These are phyloP conservation scores for Ctenomys sociabilis DNA, from an alignment of 2,113 vertebrate genomes.

Conservation along the genomic window DNA sequence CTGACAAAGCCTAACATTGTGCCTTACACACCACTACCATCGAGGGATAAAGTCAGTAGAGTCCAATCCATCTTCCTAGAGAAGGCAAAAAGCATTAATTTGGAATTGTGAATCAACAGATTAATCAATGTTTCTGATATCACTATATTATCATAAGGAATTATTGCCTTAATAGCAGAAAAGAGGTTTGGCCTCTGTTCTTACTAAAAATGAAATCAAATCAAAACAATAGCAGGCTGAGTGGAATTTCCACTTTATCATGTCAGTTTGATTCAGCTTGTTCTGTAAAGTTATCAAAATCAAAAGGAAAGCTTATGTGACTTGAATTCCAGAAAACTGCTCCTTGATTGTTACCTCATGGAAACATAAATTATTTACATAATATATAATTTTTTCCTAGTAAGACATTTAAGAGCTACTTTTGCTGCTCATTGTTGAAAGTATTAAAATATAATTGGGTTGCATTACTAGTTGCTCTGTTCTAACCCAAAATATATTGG, in stretches of 20 bases:
- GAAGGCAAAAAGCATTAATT: neutral
- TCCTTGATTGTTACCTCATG: neutral
- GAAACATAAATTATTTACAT: neutral
- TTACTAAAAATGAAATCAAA: neutral
- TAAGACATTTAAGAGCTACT: neutral
- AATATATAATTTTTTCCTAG: neutral
- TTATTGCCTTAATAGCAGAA: neutral
- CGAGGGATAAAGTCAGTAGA: neutral
- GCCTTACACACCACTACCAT: no score
- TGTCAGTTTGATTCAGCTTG: neutral
- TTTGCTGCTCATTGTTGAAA: neutral
- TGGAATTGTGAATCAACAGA: neutral
- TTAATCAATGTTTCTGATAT: neutral
- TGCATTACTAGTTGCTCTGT: neutral
- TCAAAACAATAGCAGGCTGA: neutral
- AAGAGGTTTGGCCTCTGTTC: neutral
- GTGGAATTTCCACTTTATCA: neutral
- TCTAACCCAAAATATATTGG: neutral
- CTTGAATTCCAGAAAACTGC: neutral
- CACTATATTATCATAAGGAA: neutral
- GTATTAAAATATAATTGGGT: neutral
- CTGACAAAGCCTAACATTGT: neutral
- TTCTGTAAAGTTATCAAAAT: neutral
- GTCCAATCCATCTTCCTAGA: neutral
- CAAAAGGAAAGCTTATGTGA: neutral